Base-by-base conservation (phyloP, 2,797 vertebrate genomes). In the Poliocrania exsul region DNA sequence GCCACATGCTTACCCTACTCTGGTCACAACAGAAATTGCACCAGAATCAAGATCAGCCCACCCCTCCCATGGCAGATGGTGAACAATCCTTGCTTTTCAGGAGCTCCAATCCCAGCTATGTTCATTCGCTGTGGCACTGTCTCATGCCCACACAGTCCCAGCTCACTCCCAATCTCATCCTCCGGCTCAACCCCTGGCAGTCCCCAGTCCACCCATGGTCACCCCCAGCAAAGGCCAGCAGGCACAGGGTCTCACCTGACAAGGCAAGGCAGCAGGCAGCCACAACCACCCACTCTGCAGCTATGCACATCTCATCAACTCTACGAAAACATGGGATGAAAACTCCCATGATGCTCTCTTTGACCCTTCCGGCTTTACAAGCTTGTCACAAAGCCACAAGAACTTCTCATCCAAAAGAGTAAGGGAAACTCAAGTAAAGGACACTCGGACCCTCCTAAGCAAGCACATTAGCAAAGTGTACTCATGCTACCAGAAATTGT, bases 111-210 rank as follows among this genome's bases (percentile, higher is more conserved):
- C 37, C 73, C 83, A 46, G 46, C 25, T 33, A 26, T 2, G 2
- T 31, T n/a, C 5, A 1, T 18, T 58, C 38, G 58, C 65, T 0
- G 0, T 11, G 24, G 54, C 64, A 70, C 28, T 0, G 0, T 35
- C 47, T 21, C 0, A 2, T 42, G 57, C 20, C 51, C 1, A 2
- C 53, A 38, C 18, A n/a, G 56, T 31, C 51, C 12, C 1, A 2
- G 56, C 56, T 81, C 21, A 50, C 10, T 7, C 0, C 1, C 21
- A 26, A 51, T 14, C 66, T 70, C 56, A 61, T 23, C 9, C 28
- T 2, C 24, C 67, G 54, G 42, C 23, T 79, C 42, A 47, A 2
- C 24, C 25, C 25, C 11, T 1, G 0, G n/a, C 58, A 87, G 57
- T 54, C 46, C 56, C 47, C 56, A 47, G 54, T n/a, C 16, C 65